phyloP scores from a whole-genome alignment of 2,113 vertebrate species.

The Epinephelus moara region DNA sequence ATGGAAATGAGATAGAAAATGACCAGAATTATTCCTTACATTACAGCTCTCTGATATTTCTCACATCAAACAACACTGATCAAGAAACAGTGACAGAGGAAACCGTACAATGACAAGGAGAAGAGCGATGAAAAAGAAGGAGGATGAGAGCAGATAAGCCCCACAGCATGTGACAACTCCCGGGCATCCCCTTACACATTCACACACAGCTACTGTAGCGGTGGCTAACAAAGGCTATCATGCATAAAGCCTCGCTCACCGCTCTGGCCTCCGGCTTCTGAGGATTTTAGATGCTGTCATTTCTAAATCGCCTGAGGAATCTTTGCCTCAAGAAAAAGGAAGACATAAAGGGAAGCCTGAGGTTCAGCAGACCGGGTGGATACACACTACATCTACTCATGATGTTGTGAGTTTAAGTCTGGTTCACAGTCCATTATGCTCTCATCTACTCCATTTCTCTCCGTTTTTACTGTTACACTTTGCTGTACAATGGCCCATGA shows the following conservation, averaged over 20 bases:
- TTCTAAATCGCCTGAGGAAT: conserved; percentile 52
- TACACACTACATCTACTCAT: conserved; percentile 16
- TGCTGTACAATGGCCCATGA: not conserved
- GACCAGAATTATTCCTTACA: not conserved
- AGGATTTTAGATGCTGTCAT: conserved; percentile 36
- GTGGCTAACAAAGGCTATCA: conserved; percentile 52
- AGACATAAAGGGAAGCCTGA: conserved; percentile 17
- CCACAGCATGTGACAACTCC: conserved; percentile 35
- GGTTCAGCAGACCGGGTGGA: conserved; percentile 32
- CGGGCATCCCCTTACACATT: conserved; percentile 11
- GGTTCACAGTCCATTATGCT: conserved; percentile 49
- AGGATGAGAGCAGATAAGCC: conserved; percentile 26
- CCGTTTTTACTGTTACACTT: conserved; percentile 3
- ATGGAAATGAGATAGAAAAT: not conserved
- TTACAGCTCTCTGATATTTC: not conserved
- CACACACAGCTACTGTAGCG: conserved; percentile 15
- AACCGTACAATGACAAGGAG: not conserved
- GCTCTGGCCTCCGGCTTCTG: conserved; percentile 17
- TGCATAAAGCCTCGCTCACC: conserved; percentile 38
- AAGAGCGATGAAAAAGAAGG: conserved; percentile 16
- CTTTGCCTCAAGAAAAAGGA: conserved; percentile 29
- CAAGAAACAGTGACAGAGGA: conserved; percentile 16
- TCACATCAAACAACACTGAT: conserved; percentile 15
- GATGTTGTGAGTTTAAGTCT: conserved; percentile 36
- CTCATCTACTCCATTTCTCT: conserved; percentile 34